Evolutionary conservation across 2,797 vertebrate species (phyloP).

Genomic region (Periparus ater): DNA sequence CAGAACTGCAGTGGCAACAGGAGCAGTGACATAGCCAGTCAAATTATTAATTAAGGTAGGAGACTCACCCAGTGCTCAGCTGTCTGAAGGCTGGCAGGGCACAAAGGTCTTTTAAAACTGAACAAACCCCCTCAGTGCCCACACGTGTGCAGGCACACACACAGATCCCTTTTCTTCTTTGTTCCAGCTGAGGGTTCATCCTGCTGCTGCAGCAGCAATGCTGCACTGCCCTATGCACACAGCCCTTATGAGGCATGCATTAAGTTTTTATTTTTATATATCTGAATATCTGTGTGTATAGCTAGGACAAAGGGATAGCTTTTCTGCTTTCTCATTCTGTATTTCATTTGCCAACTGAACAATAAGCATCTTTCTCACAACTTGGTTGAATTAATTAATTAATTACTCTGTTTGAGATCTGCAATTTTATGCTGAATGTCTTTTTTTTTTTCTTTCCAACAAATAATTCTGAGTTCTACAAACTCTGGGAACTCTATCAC

Average conservation of each 20-base stretch:
- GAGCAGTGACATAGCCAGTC: neutral
- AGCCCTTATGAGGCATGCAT: neutral
- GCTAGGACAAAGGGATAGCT: neutral
- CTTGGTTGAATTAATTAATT: neutral
- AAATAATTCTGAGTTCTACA: neutral
- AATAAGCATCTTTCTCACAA: neutral
- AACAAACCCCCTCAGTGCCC: slow-evolving; percentile 16
- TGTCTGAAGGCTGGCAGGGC: neutral
- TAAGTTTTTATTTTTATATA: neutral
- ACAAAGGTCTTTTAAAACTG: slow-evolving; percentile 2
- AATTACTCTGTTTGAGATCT: neutral
- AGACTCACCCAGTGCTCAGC: neutral
- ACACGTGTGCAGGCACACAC: neutral
- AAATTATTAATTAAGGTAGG: neutral
- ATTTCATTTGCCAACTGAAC: neutral
- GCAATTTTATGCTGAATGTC: neutral
- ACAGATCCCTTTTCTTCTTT: slow-evolving; percentile 15
- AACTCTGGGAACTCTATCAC: neutral
- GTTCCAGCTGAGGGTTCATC: neutral
- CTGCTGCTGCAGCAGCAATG: neutral
- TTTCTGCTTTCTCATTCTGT: neutral
- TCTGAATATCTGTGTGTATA: neutral
- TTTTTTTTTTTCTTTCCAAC: neutral
- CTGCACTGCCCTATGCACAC: neutral
- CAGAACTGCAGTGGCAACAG: neutral